Base-by-base conservation (phyloP, 2,797 vertebrate species). In the Corythornis leucogaster region DNA sequence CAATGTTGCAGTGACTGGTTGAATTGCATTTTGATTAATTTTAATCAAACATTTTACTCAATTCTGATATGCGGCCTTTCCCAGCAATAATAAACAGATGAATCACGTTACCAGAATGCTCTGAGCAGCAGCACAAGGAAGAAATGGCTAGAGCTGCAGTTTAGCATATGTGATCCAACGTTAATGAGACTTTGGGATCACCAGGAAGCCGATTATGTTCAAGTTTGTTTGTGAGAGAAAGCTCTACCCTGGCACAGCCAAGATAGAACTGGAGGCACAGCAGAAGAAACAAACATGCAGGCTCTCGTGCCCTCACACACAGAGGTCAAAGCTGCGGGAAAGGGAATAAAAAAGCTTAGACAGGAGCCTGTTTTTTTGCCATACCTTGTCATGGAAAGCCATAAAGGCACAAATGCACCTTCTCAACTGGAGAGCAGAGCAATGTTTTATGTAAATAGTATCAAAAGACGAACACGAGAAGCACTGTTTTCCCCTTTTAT, bases 11-110 rank as follows among this genome's bases (percentile, higher is more conserved):
- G 54, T 48, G 89, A 92, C 88, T 50, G 79, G 86, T 42, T 55
- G 90, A 85, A 87, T 79, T n/a, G 89, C 89, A 76, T 51, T 92
- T 90, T 91, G 95, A 96, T 81, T 87, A 54, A 92, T 91, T 95
- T 92, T 84, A 74, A 80, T 93, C 73, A 12, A 48, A 55, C 0
- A 0, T 45, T 80, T 88, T 59, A 51, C 67, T 64, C 64, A 12
- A 1, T 73, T 54, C 64, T 53, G 78, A 89, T 68, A 80, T 7
- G 54, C 9, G 5, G 40, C 25, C 5, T 4, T 74, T 92, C 83
- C 79, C 9, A 16, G 68, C 85, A 69, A 42, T 33, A 80, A 87
- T 33, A 85, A 95, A 61, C n/a, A 83, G 83, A 86, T 31, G 85
- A 94, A 94, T 76, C 85, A 31, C 30, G 4, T 15, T 48, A 6